These are phyloP conservation scores for Opisthograptis luteolata DNA, from an alignment of 2,888 invertebrate species.

Conservation along the genomic window DNA sequence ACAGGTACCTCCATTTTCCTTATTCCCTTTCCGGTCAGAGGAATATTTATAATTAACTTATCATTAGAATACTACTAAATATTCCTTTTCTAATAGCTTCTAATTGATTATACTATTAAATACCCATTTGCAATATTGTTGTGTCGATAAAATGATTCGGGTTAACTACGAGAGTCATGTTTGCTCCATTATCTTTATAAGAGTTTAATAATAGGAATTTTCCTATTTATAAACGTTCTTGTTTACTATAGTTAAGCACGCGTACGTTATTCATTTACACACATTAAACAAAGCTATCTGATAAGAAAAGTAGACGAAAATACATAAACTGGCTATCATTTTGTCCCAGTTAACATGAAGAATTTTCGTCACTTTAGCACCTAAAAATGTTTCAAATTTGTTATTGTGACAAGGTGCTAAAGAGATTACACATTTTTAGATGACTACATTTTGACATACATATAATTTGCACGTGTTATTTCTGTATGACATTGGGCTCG, in stretches of 20 bases:
- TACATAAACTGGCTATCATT: conserved; percentile 1
- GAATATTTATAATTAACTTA: conserved; percentile 57
- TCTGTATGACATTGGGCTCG: conserved; percentile 30
- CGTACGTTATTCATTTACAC: conserved; percentile 54
- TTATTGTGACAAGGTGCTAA: neutral
- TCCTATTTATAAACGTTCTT: conserved; percentile 69
- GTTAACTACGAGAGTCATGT: conserved; percentile 64
- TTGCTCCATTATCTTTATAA: conserved; percentile 52
- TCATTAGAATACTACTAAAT: conserved; percentile 63
- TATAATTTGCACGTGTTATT: conserved; percentile 24
- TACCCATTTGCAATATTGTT: conserved; percentile 68
- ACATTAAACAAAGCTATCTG: conserved; percentile 45
- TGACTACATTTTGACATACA: neutral
- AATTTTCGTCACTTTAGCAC: neutral
- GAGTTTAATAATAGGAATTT: conserved; percentile 74
- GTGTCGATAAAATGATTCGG: conserved; percentile 61
- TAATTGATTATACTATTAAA: conserved; percentile 67
- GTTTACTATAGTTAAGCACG: conserved; percentile 54
- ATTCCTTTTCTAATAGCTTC: conserved; percentile 68
- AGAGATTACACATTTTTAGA: neutral
- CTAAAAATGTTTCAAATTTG: neutral
- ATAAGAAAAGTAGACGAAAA: conserved; percentile 29
- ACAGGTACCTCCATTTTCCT: neutral
- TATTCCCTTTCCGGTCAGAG: conserved; percentile 43
- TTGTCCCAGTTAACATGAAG: neutral